Evolutionary conservation across 2,888 invertebrate species (phyloP).

Genomic region (Ormyrus nitidulus): DNA sequence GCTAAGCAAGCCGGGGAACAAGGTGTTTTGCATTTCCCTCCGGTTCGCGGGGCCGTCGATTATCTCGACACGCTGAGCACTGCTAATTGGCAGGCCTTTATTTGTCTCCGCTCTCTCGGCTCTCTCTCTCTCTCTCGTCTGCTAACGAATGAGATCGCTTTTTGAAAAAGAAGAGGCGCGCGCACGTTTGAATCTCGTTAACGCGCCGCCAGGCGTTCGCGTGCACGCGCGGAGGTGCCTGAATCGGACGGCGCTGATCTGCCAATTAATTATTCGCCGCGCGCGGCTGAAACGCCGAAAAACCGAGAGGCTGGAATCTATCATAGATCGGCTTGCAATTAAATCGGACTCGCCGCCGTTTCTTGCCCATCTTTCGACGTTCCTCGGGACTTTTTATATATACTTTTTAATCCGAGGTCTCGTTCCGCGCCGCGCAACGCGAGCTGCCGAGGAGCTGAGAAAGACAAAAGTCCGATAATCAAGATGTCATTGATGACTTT

Average conservation of each 20-base stretch:
- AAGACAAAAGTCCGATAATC: too few species aligned
- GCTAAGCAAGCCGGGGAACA: constrained; percentile 27
- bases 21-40: constrained; percentile 42
- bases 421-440: too few species aligned
- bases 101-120: constrained; percentile 60
- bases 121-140: constrained; percentile 24
- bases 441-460: too few species aligned
- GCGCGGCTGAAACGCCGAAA: not conserved
- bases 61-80: constrained; percentile 62
- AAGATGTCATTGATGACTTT: too few species aligned
- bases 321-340: constrained; percentile 9
- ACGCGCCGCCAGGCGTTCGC: not conserved
- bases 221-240: not conserved
- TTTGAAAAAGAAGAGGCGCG: constrained; percentile 54
- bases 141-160: constrained; percentile 64
- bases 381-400: too few species aligned
- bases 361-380: not conserved
- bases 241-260: constrained; percentile 17
- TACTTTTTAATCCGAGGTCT: too few species aligned
- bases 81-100: constrained; percentile 67
- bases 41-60: constrained; percentile 54
- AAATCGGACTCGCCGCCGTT: not conserved
- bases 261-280: constrained; percentile 44
- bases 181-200: constrained; percentile 49
- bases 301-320: not conserved